Conservation (phyloP, 2,888 invertebrate genomes). For the Eupithecia centaureata region DNA sequence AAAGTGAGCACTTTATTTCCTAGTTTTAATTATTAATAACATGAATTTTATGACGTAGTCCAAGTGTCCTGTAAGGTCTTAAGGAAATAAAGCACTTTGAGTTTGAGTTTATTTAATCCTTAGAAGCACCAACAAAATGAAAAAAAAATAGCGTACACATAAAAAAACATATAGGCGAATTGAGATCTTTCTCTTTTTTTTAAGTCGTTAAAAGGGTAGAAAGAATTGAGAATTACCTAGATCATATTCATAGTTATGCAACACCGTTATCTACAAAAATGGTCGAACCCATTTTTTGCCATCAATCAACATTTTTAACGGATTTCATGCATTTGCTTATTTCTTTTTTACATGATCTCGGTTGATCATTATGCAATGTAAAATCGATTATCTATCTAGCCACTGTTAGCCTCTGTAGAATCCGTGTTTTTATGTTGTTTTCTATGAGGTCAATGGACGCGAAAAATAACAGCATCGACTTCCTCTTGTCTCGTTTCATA, state of each 20-base stretch:
- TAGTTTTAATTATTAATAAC: too few relatives aligned
- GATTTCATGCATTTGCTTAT: conserved; percentile 46
- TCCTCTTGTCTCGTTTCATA: not conserved
- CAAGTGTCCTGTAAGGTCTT: too few relatives aligned
- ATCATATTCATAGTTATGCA: not conserved
- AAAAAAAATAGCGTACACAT: too few relatives aligned
- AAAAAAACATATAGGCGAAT: too few relatives aligned
- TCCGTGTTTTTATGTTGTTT: conserved; percentile 45
- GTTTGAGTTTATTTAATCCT: too few relatives aligned
- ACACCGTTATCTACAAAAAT: conserved; percentile 9
- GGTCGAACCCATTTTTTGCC: conserved; percentile 20
- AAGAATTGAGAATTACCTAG: not conserved
- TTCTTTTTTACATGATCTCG: conserved; percentile 54
- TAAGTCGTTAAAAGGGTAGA: too few relatives aligned
- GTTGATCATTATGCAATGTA: conserved; percentile 58
- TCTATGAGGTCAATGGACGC: conserved; percentile 44
- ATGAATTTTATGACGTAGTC: too few relatives aligned
- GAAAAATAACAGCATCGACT: not conserved
- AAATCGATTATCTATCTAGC: conserved; percentile 44
- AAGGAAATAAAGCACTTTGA: too few relatives aligned
- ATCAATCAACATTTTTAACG: conserved; percentile 22
- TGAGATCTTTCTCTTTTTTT: too few relatives aligned
- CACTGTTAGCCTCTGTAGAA: conserved; percentile 48
- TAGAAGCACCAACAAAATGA: too few relatives aligned
- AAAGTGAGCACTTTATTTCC: too few relatives aligned